phyloP scores from a whole-genome alignment of 2,113 vertebrate genomes.

The Chionis minor region DNA sequence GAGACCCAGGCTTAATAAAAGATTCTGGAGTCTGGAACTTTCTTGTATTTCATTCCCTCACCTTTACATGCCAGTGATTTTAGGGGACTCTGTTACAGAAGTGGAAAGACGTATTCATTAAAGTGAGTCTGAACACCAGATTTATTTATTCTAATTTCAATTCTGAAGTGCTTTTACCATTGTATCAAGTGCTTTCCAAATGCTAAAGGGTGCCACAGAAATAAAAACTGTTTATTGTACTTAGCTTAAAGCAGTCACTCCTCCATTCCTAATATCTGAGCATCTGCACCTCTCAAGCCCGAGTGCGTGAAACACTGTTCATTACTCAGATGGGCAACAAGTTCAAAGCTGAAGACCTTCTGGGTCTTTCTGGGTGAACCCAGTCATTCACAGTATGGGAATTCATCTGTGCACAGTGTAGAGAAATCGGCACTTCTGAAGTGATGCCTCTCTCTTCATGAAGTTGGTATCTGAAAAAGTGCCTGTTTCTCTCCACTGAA shows the following conservation, averaged over 20 bases:
- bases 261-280: not conserved
- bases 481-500: not conserved
- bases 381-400: not conserved
- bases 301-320: not conserved
- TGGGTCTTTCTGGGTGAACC: not conserved
- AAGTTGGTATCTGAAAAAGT: not conserved
- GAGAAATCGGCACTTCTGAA: not conserved
- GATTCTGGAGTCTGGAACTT: not conserved
- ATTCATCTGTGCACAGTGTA: not conserved
- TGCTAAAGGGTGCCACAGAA: not conserved
- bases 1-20: not conserved
- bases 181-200: not conserved
- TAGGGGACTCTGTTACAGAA: not conserved
- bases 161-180: not conserved
- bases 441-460: not conserved
- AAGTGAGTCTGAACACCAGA: not conserved
- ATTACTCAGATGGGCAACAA: not conserved
- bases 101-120: not conserved
- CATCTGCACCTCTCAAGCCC: not conserved
- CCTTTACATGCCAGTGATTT: not conserved
- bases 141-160: not conserved
- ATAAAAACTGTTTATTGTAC: not conserved
- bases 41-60: not conserved
- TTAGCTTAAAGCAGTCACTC: not conserved
- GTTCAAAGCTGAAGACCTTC: not conserved